Conservation (phyloP, 2,888 invertebrate species). For the Mimachlamys varia region DNA sequence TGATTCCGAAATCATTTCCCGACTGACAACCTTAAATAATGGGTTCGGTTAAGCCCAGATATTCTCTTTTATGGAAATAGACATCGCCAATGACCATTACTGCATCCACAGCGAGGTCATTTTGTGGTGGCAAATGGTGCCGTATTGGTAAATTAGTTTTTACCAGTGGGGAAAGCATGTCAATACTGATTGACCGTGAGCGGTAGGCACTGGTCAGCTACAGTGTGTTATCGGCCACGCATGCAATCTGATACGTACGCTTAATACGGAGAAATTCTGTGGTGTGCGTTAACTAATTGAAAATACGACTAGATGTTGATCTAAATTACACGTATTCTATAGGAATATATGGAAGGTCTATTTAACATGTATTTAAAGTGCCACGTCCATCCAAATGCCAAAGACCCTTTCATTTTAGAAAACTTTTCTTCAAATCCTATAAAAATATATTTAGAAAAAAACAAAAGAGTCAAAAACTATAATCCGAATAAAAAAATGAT, state of each 20-base stretch:
- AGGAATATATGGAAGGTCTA: too few species aligned
- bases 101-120: neutral
- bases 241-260: neutral
- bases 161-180: neutral
- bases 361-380: too few species aligned
- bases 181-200: neutral
- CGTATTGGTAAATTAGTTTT: neutral
- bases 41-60: neutral
- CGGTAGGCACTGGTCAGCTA: neutral
- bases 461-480: too few species aligned
- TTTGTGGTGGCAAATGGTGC: neutral
- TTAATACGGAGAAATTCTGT: neutral
- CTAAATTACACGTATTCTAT: too few species aligned
- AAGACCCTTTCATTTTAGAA: too few species aligned
- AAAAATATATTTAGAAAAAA: too few species aligned
- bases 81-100: neutral
- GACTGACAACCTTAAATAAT: neutral
- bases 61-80: neutral
- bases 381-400: too few species aligned
- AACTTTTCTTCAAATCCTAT: too few species aligned
- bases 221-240: neutral
- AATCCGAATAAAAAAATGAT: too few species aligned
- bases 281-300: neutral
- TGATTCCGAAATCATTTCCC: neutral
- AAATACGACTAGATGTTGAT: too few species aligned